Evolutionary conservation across 2,113 vertebrate species (phyloP).

Genomic region (Leucopsar rothschildi): DNA sequence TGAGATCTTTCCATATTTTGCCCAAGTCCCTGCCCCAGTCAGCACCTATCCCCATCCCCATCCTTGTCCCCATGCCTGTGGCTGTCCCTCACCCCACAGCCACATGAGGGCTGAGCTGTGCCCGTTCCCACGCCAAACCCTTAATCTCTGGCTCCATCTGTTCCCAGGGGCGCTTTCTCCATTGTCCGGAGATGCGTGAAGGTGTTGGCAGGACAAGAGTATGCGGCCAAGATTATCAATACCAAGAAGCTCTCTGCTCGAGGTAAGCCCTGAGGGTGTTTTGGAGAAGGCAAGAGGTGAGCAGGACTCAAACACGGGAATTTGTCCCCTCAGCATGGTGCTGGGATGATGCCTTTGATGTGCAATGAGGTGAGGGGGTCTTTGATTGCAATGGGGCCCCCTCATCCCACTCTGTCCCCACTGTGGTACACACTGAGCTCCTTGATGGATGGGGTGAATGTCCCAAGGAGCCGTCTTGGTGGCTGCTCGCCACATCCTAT

Average conservation of each 20-base stretch:
- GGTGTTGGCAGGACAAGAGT: conserved; percentile 81
- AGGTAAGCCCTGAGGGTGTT: conserved; percentile 50
- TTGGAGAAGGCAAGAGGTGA: fast-evolving
- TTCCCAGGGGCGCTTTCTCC: conserved; percentile 80
- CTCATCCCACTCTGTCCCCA: fast-evolving
- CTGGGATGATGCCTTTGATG: not conserved
- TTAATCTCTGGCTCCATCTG: not conserved
- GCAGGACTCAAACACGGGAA: not conserved
- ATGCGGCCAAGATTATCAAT: conserved; percentile 84
- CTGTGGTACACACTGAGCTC: not conserved
- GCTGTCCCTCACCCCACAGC: not conserved
- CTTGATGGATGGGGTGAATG: fast-evolving
- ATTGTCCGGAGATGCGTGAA: conserved; percentile 83
- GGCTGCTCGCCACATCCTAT: not conserved
- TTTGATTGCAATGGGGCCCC: fast-evolving
- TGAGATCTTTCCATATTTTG: not conserved
- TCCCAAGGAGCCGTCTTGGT: fast-evolving
- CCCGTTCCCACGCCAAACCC: fast-evolving
- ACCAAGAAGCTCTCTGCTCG: conserved; percentile 84
- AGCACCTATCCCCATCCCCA: too few relatives aligned
- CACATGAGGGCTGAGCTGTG: not conserved
- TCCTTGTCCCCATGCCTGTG: not conserved
- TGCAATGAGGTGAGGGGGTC: fast-evolving
- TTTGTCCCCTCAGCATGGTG: fast-evolving
- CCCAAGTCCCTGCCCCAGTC: not conserved